phyloP scores from a whole-genome alignment of 2,113 vertebrate genomes.

The Tragelaphus imberbis region DNA sequence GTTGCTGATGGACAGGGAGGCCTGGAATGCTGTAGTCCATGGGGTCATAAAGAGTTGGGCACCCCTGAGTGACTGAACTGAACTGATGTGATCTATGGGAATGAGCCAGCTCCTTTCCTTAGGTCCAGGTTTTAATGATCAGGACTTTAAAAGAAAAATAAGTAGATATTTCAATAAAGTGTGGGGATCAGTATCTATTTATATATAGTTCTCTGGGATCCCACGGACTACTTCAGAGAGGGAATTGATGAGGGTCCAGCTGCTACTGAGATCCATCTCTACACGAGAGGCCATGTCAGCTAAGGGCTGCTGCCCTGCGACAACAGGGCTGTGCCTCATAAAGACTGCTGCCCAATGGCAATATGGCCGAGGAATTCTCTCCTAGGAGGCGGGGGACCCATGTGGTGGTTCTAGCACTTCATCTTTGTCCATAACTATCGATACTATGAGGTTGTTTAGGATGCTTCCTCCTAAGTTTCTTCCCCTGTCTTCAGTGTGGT shows the following conservation, averaged over 20 bases:
- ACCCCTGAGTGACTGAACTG: too few relatives aligned
- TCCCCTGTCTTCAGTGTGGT: neutral
- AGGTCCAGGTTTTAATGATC: neutral
- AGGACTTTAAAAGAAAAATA: too few relatives aligned
- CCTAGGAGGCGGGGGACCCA: neutral
- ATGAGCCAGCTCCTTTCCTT: neutral
- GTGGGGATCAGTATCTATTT: neutral
- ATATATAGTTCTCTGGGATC: neutral
- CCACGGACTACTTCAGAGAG: neutral
- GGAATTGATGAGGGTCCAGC: neutral
- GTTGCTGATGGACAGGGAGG: neutral
- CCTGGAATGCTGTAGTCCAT: neutral
- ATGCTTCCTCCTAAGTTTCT: neutral
- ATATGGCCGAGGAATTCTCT: neutral
- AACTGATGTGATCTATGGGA: too few relatives aligned
- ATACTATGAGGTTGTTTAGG: neutral
- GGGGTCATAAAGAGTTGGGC: too few relatives aligned
- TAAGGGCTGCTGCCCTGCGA: neutral
- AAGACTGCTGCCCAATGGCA: neutral
- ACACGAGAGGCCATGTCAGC: too few relatives aligned
- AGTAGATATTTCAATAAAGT: too few relatives aligned
- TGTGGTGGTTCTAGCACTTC: neutral
- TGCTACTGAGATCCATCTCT: neutral
- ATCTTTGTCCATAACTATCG: neutral
- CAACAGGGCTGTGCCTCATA: neutral